Percentiles rank a stretch among this genome's conserved stretches.
These are phyloP conservation scores for Drosophila kanekoi DNA, from an alignment of 2,888 invertebrate genomes.

Conservation along the genomic window DNA sequence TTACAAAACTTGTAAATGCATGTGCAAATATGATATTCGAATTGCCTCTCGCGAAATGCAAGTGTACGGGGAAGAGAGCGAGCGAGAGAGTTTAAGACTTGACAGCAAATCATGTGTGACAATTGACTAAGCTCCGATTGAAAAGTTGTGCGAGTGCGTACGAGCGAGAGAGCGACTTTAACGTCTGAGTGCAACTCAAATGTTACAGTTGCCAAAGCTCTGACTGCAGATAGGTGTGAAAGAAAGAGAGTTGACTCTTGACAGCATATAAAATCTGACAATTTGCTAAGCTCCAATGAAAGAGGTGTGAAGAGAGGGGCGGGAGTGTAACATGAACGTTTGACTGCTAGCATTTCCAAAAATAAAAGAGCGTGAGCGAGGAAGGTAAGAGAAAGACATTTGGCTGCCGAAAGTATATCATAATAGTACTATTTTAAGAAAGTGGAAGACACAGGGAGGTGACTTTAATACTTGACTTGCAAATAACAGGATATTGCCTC, in stretches of 20 bases:
- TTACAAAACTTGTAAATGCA: constrained; percentile 61
- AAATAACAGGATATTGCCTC: not conserved
- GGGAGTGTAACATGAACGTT: not conserved
- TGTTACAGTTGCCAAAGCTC: not conserved
- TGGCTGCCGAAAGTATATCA: not conserved
- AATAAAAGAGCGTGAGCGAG: too few relatives aligned
- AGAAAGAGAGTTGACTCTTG: not conserved
- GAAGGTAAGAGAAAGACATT: too few relatives aligned
- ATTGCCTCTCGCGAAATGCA: constrained; percentile 1
- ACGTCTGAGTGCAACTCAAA: not conserved
- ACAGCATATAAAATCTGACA: not conserved
- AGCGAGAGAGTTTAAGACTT: constrained; percentile 25
- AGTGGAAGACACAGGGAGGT: not conserved
- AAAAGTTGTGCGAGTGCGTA: not conserved
- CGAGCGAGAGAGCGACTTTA: not conserved
- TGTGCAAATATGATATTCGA: constrained; percentile 39
- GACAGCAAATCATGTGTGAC: constrained; percentile 1
- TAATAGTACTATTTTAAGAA: not conserved
- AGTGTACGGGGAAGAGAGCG: not conserved
- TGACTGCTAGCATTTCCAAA: too few relatives aligned
- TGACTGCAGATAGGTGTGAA: not conserved
- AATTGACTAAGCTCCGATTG: not conserved
- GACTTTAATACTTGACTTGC: constrained; percentile 36
- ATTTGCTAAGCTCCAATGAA: not conserved
- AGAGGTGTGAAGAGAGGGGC: not conserved